Percentiles rank a stretch among this genome's conserved stretches.
Evolutionary conservation across 2,888 invertebrate species (phyloP).

Genomic region (Osmoderma eremita): DNA sequence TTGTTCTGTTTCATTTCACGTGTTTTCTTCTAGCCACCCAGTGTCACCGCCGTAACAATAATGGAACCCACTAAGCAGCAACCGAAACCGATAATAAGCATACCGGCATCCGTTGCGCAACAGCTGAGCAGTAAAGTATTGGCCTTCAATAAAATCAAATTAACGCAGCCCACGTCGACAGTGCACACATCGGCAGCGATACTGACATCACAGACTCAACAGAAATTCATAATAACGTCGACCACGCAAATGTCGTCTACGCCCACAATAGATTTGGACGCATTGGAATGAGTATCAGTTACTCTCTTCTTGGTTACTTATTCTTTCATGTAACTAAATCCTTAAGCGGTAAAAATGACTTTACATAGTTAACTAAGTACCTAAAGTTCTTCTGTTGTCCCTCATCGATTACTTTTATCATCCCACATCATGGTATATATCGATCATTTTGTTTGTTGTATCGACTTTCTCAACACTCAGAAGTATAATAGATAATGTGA

Average conservation of each 20-base stretch:
- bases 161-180: not conserved
- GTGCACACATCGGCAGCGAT: not conserved
- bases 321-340: not conserved
- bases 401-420: too few species aligned
- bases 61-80: not conserved
- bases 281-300: too few species aligned
- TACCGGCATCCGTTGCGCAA: not conserved
- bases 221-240: conserved; percentile 19
- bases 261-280: conserved; percentile 11
- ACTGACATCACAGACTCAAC: not conserved
- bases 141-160: conserved; percentile 18
- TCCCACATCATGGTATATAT: not conserved
- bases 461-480: not conserved
- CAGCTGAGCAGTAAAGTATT: conserved; percentile 6
- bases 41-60: conserved; percentile 12
- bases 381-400: too few species aligned
- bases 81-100: conserved; percentile 1
- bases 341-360: not conserved
- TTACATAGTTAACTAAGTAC: not conserved
- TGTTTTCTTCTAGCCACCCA: conserved; percentile 1
- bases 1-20: too few species aligned
- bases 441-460: not conserved
- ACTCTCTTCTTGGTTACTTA: too few species aligned
- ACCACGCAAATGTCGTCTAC: conserved; percentile 10
- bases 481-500: not conserved